phyloP scores from a whole-genome alignment of 2,797 vertebrate species.

The Chelon auratus region DNA sequence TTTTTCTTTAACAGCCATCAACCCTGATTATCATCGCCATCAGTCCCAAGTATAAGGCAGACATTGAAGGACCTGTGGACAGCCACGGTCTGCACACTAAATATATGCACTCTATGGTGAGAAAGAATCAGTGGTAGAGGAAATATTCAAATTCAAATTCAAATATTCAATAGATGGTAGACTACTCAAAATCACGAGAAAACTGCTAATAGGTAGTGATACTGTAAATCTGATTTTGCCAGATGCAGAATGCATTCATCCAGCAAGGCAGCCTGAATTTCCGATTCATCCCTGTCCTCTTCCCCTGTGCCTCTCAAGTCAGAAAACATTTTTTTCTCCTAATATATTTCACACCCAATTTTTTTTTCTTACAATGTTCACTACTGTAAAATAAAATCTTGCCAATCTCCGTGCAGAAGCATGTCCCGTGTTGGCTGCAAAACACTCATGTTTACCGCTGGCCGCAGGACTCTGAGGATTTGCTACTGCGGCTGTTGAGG shows the following conservation, averaged over 20 bases:
- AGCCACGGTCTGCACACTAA: slow-evolving; percentile 90
- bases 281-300: slow-evolving; percentile 93
- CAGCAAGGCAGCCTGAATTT: slow-evolving; percentile 94
- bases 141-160: no score
- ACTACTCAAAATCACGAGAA: background rate
- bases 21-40: slow-evolving; percentile 92
- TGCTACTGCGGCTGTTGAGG: slow-evolving; percentile 88
- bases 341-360: background rate
- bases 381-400: background rate
- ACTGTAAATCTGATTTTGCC: slow-evolving; percentile 16
- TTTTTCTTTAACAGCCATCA: slow-evolving; percentile 81
- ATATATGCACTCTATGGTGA: slow-evolving; percentile 93
- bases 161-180: no score
- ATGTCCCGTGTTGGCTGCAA: slow-evolving; percentile 91
- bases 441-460: slow-evolving; percentile 90
- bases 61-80: slow-evolving; percentile 88
- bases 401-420: slow-evolving; percentile 78
- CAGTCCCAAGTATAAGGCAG: slow-evolving; percentile 93
- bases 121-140: slow-evolving; percentile 34
- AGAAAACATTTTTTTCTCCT: slow-evolving; percentile 43
- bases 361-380: background rate
- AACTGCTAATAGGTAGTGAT: background rate
- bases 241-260: slow-evolving; percentile 95
- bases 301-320: slow-evolving; percentile 89
- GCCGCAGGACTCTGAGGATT: slow-evolving; percentile 89